Evolutionary conservation across 2,797 vertebrate genomes (phyloP), one percentile per base, ranked within the genome.

Genomic region (Parambassis ranga): DNA sequence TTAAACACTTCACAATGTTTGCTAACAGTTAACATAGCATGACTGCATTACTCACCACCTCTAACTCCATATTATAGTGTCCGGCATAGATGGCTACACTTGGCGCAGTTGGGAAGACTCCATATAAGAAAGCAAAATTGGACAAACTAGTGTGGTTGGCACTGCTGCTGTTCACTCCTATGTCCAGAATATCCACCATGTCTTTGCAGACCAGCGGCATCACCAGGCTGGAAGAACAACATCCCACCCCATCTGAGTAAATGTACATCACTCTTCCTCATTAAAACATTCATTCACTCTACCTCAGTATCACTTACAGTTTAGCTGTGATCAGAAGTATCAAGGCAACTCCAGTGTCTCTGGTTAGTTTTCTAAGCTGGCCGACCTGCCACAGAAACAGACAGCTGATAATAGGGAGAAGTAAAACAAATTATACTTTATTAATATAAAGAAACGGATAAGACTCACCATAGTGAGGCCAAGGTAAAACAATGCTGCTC

Each of bases 291-390:
- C 7, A 44, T 1, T n/a, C 22, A 3, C 33, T 28, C 10, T 6
- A 0, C 14, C 16, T 9, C 16, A 36, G 13, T 6, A 0, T 10
- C 3, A 92, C 96, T 97, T 90, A 98, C 97, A 99, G 94, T 93
- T 99, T 99, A 71, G 96, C 97, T 42, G 97, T 98, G 88, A 97
- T 97, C 83, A 99, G 96, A 58, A 99, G 93, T 64, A 96, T 97
- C 70, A 99, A 91, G 38, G 95, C 92, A 39, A 98, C 93, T 83
- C 96, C 96, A 24, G 94, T 93, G 73, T 94, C 92, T 71, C 95
- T 93, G 65, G 94, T 96, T 63, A 98, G 86, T 75, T 93, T 97
- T 78, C 91, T 90, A 24, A 96, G 94, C 85, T 98, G 96, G 10
- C 87, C 88, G 0, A 91, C 89, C 89, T 91, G 79, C 7, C 19